These are phyloP conservation scores for Bedellia somnulentella DNA, from an alignment of 2,888 invertebrate genomes.

Conservation along the genomic window DNA sequence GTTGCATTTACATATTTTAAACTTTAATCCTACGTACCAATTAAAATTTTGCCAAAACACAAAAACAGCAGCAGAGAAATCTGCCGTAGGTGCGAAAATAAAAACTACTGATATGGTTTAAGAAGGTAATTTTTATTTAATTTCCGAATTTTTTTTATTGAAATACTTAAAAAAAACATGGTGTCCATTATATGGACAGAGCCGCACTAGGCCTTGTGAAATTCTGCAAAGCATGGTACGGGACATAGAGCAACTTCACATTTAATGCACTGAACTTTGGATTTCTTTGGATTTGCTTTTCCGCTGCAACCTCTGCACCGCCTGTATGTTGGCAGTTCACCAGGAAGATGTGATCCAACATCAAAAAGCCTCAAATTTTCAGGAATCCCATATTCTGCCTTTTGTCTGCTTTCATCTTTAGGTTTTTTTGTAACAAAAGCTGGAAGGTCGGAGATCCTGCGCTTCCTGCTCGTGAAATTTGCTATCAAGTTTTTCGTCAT, in stretches of 20 bases:
- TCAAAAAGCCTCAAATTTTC: constrained; percentile 10
- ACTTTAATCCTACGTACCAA: too few relatives aligned
- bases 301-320: constrained; percentile 12
- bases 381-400: constrained; percentile 12
- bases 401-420: constrained; percentile 10
- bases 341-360: constrained; percentile 11
- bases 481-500: constrained; percentile 6
- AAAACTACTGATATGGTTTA: constrained; percentile 1
- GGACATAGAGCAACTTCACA: constrained; percentile 10
- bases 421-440: constrained; percentile 11
- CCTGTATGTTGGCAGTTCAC: constrained; percentile 9
- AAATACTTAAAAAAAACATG: neutral
- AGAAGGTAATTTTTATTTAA: neutral
- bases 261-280: constrained; percentile 10
- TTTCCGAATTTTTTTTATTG: neutral
- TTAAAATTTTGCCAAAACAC: too few relatives aligned
- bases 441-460: constrained; percentile 11
- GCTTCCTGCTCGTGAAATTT: constrained; percentile 7
- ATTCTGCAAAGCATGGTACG: constrained; percentile 8
- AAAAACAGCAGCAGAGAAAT: constrained; percentile 2
- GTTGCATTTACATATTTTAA: too few relatives aligned
- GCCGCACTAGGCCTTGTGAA: constrained; percentile 1
- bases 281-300: constrained; percentile 9
- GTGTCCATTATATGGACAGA: constrained; percentile 2
- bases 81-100: constrained; percentile 1